A percentile compares a stretch with the other conserved stretches of the same genome.
Conservation (phyloP, 2,797 vertebrate genomes). For the Melopsittacus undulatus region DNA sequence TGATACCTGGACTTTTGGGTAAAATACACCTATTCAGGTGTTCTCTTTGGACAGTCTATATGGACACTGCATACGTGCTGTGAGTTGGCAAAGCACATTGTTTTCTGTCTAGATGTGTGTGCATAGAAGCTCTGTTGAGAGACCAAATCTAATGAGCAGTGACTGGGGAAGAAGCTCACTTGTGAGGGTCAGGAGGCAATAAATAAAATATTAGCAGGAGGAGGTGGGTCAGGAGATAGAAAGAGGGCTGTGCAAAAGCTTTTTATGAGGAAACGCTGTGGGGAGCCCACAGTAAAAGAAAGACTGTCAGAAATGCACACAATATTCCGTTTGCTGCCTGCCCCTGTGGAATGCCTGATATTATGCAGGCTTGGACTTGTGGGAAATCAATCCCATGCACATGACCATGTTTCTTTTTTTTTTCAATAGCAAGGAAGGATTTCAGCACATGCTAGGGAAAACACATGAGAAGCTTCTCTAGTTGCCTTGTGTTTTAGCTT, state of each 20-base stretch:
- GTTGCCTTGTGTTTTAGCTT: background rate
- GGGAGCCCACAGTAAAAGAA: background rate
- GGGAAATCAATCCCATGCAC: slow-evolving; percentile 54
- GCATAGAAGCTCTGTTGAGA: background rate
- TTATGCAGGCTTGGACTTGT: background rate
- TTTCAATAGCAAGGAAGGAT: background rate
- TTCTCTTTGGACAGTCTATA: background rate
- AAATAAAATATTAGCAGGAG: slow-evolving; percentile 53
- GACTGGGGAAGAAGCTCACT: background rate
- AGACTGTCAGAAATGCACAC: background rate
- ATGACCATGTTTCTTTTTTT: background rate
- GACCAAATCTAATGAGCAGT: background rate
- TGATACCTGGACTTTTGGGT: background rate
- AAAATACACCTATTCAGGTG: background rate
- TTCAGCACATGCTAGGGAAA: background rate
- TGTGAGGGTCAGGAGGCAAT: slow-evolving; percentile 21
- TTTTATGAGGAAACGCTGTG: background rate
- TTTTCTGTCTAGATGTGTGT: background rate
- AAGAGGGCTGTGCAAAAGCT: background rate
- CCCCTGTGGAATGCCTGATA: slow-evolving; percentile 6
- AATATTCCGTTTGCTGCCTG: background rate
- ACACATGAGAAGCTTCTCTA: background rate
- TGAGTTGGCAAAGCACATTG: background rate
- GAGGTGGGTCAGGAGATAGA: background rate
- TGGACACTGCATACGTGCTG: background rate